A percentile compares a stretch with the other conserved stretches of the same genome.
These are phyloP conservation scores for Myotis yumanensis DNA, from an alignment of 2,113 vertebrate species.

Conservation along the genomic window DNA sequence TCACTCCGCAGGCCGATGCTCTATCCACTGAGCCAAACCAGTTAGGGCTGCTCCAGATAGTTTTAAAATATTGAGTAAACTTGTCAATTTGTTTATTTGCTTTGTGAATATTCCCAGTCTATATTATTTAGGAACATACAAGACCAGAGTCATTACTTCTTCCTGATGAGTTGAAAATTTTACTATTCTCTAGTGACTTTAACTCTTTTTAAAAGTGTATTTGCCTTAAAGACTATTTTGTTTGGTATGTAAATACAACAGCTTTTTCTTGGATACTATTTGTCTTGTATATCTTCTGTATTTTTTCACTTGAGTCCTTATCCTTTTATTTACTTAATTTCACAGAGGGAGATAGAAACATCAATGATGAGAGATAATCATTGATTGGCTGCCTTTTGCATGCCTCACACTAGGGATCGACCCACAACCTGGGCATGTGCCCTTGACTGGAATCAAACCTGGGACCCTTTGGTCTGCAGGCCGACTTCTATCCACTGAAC, in stretches of 20 bases:
- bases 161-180: not conserved
- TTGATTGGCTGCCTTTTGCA: no score
- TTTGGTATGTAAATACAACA: not conserved
- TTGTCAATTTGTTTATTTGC: not conserved
- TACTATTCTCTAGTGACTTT: not conserved
- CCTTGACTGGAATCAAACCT: no score
- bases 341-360: no score
- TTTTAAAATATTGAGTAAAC: not conserved
- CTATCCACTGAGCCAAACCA: no score
- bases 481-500: no score
- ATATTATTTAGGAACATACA: not conserved
- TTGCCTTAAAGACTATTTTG: not conserved
- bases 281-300: not conserved
- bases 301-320: not conserved
- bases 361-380: no score
- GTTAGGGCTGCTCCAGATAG: not conserved
- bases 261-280: not conserved
- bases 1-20: no score
- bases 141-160: not conserved
- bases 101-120: not conserved
- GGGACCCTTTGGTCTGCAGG: no score
- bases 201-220: not conserved
- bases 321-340: not conserved
- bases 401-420: no score
- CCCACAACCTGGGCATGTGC: no score